A percentile compares a stretch with the other conserved stretches of the same genome.
Evolutionary conservation across 1,140 invertebrate genomes (phyloP).

Genomic region (Drosophila asahinai): DNA sequence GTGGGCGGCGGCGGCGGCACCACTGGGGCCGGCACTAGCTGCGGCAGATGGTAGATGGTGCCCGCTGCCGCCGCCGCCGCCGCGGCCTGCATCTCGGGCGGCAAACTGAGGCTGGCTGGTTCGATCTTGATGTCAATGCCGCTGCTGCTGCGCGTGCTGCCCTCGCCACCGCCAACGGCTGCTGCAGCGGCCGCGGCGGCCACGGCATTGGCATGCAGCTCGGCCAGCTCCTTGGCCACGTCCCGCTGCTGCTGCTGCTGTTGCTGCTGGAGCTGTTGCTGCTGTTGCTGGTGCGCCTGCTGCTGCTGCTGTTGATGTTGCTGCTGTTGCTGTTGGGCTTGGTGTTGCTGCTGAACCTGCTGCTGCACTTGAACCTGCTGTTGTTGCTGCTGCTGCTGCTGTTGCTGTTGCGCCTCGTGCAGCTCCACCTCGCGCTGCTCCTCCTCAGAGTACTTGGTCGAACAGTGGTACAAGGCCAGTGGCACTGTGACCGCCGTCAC

Average conservation of each 20-base stretch:
- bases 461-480: slow-evolving; percentile 63
- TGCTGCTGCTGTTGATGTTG: slow-evolving; percentile 53
- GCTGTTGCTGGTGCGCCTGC: slow-evolving; percentile 31
- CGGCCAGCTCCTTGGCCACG: slow-evolving; percentile 60
- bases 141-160: slow-evolving; percentile 46
- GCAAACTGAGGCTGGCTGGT: slow-evolving; percentile 51
- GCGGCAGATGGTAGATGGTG: slow-evolving; percentile 71
- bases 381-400: slow-evolving; percentile 56
- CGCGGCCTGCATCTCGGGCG: slow-evolving; percentile 63
- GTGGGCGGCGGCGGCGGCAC: slow-evolving; percentile 53
- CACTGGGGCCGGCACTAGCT: slow-evolving; percentile 54
- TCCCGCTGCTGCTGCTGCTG: slow-evolving; percentile 56
- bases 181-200: slow-evolving; percentile 51
- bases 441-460: slow-evolving; percentile 69
- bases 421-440: slow-evolving; percentile 60
- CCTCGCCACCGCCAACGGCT: slow-evolving; percentile 38
- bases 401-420: slow-evolving; percentile 52
- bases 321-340: slow-evolving; percentile 47
- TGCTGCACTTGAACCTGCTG: slow-evolving; percentile 50
- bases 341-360: slow-evolving; percentile 33
- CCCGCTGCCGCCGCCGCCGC: slow-evolving; percentile 56
- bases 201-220: slow-evolving; percentile 62
- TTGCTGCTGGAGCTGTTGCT: slow-evolving; percentile 43
- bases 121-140: slow-evolving; percentile 73
- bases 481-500: slow-evolving; percentile 61